Base-by-base conservation (phyloP, 2,797 vertebrate genomes). In the Myripristis murdjan region DNA sequence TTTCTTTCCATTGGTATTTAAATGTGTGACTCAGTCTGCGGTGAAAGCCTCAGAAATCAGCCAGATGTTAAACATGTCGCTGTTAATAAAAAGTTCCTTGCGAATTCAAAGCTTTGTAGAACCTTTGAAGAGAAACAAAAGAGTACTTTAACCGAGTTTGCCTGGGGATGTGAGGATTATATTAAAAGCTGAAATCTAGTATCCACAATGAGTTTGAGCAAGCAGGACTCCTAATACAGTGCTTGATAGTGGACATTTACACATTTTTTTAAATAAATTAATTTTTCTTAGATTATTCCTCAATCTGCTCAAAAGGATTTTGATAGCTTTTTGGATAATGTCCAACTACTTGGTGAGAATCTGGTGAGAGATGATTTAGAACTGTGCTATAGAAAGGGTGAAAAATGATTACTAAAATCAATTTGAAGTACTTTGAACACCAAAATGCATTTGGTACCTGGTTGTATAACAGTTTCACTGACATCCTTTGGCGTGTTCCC, bases 11-110 rank as follows among this genome's bases (percentile, higher is more conserved):
- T 68, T 66, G 64, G 52, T 71, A 81, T 83, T 87, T 81, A 84
- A 82, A 89, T 83, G 2, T 60, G 46, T 68, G 70, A 75, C 67
- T 84, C 64, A 63, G 51, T 62, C 67, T 62, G 41, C 4, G 24
- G 53, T 61, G 67, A 87, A 85, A 81, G 68, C 82, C 63, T 76
- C 63, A 74, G 75, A 82, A 81, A 81, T 85, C 49, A 72, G 69
- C 72, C 69, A 44, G 61, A 64, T 74, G 69, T 81, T 81, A 73
- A 73, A 76, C 75, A 74, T 72, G 64, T 31, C 15, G 22, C 23
- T 6, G 11, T 43, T 60, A 31, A 60, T 46, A 11, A 18, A 44
- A 46, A 33, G 64, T 64, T 39, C 22, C 58, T 20, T 47, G 15
- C 46, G 43, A 44, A 44, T 37, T 35, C 60, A 39, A 23, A 43